Percentiles rank a stretch among this genome's conserved stretches.
Evolutionary conservation across 2,113 vertebrate species (phyloP).

Genomic region (Perca fluviatilis): DNA sequence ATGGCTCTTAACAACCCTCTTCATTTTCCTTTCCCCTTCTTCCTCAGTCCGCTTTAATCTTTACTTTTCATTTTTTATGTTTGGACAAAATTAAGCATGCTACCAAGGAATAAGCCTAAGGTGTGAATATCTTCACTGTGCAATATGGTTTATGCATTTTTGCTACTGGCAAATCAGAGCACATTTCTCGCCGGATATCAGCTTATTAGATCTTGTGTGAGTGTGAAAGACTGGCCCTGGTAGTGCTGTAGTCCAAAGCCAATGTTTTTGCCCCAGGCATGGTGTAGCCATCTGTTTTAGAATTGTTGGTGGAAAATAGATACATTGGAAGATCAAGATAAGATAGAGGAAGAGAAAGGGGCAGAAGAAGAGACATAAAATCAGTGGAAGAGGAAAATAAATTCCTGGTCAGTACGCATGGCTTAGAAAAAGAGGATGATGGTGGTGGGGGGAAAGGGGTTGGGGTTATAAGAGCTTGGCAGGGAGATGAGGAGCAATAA

Average conservation of each 20-base stretch:
- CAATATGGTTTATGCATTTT: constrained; percentile 78
- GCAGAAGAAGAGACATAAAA: constrained; percentile 27
- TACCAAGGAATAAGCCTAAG: constrained; percentile 73
- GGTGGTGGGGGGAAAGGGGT: background rate
- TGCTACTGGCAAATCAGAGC: constrained; percentile 67
- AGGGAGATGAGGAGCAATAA: constrained; percentile 52
- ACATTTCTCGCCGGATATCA: constrained; percentile 72
- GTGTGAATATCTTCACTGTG: constrained; percentile 72
- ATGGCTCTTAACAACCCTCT: constrained; percentile 54
- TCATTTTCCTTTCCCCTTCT: constrained; percentile 1
- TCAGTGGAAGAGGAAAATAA: constrained; percentile 37
- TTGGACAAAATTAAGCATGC: constrained; percentile 69
- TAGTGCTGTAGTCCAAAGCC: constrained; percentile 76
- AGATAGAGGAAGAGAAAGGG: constrained; percentile 59
- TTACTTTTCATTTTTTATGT: constrained; percentile 46
- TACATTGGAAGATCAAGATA: constrained; percentile 75
- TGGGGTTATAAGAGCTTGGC: constrained; percentile 38
- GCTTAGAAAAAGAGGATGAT: background rate
- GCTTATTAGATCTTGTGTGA: constrained; percentile 77
- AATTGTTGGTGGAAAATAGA: constrained; percentile 75
- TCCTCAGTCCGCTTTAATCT: constrained; percentile 55
- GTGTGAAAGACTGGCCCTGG: constrained; percentile 69
- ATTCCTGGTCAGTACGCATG: constrained; percentile 52
- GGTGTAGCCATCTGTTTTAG: constrained; percentile 82
- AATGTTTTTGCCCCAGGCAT: constrained; percentile 79